Evolutionary conservation across 1,140 invertebrate species (phyloP), one percentile per base, ranked within the genome.

Genomic region (Drosophila sucinea): DNA sequence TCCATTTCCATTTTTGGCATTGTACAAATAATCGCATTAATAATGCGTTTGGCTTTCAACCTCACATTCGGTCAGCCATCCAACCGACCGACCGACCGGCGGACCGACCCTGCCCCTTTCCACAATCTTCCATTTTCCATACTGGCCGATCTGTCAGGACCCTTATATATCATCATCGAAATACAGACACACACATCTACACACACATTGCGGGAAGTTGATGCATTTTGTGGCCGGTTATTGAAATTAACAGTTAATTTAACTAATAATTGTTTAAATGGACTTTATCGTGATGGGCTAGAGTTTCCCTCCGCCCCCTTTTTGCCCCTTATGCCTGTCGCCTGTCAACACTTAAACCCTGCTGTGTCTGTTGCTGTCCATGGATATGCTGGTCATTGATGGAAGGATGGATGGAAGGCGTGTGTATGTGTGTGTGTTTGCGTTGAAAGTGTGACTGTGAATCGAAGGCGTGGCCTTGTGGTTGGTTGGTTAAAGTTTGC

Each of bases 211-310:
- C 17, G 38, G 10, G 10, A 51, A 38, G 23, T 70, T 44, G 11
- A 5, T 30, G n/a, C 55, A 11, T 32, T 63, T 44, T 30, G 27
- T 38, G 47, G 44, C 65, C 23, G 64, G 51, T 71, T 76, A 79
- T 73, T 73, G 79, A 80, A 86, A 86, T 86, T 83, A 86, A 87
- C 84, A 83, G 79, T 89, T 80, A 83, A 83, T 87, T 87, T 79
- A 83, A 89, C 70, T 77, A 79, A 89, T 87, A 80, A 79, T 86
- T 83, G 83, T 79, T 82, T 86, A 77, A 77, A 82, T 70, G 77
- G 70, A 64, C 64, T 71, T 86, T 86, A 86, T 87, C 75, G 41
- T 69, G 62, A 75, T 73, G 81, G 72, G 44, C 67, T 81, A 47
- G 44, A 7, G 6, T 47, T 7, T 2, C 44, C 44, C 41, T 5